phyloP scores from a whole-genome alignment of 2,888 invertebrate genomes.

The Apamea anceps region DNA sequence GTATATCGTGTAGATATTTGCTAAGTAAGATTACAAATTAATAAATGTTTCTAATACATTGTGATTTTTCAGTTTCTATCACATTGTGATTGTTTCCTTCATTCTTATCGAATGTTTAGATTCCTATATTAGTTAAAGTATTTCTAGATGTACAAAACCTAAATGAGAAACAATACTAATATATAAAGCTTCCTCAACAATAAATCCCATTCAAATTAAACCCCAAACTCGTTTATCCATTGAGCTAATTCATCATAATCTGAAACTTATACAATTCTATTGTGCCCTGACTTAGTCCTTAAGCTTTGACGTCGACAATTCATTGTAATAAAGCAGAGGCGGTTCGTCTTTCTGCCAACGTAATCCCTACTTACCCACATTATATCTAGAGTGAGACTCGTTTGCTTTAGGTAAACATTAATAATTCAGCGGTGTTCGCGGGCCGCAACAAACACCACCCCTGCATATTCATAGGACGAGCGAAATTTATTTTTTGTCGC shows the following conservation, averaged over 20 bases:
- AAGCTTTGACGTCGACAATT: conserved; percentile 60
- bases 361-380: conserved; percentile 64
- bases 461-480: conserved; percentile 72
- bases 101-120: background rate
- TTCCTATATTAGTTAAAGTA: background rate
- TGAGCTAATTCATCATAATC: conserved; percentile 57
- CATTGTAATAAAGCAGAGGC: conserved; percentile 60
- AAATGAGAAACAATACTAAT: conserved; percentile 20
- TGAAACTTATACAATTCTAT: conserved; percentile 62
- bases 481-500: conserved; percentile 67
- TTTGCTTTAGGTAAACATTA: conserved; percentile 72
- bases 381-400: conserved; percentile 63
- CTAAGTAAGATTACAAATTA: background rate
- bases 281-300: conserved; percentile 53
- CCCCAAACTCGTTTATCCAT: conserved; percentile 51
- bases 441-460: conserved; percentile 64
- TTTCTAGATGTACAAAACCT: background rate
- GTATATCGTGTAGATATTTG: background rate
- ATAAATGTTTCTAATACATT: too few species aligned
- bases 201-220: conserved; percentile 52
- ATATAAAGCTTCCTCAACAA: conserved; percentile 13
- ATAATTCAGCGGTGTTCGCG: conserved; percentile 74
- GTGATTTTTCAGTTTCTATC: too few species aligned
- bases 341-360: conserved; percentile 55
- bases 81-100: background rate